Conservation (phyloP, 2,797 vertebrate genomes). For the Sebastes umbrosus region DNA sequence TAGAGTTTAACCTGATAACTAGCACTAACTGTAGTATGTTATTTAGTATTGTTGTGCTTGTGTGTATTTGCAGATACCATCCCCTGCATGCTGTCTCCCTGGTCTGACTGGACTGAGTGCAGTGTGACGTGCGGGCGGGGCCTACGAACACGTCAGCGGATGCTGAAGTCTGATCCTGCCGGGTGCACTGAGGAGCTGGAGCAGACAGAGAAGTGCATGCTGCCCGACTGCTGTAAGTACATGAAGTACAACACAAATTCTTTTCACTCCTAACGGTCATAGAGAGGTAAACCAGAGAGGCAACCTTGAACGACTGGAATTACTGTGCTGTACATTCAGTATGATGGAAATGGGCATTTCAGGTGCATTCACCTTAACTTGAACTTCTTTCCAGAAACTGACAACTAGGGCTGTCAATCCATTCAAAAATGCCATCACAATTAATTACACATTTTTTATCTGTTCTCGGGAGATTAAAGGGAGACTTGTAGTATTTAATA, state of each 20-base stretch:
- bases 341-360: background rate
- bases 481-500: too few species aligned
- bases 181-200: conserved; percentile 92
- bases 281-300: background rate
- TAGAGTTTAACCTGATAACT: background rate
- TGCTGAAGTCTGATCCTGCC: conserved; percentile 92
- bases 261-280: background rate
- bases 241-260: background rate
- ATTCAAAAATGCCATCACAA: too few species aligned
- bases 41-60: too few species aligned
- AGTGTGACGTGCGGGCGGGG: conserved; percentile 93
- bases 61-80: conserved; percentile 45
- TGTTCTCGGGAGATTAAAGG: too few species aligned
- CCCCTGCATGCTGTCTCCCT: conserved; percentile 91
- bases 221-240: conserved; percentile 93
- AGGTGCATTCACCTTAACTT: background rate
- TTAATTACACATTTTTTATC: too few species aligned
- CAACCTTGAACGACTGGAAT: background rate
- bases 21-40: background rate
- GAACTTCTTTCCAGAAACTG: background rate
- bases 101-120: conserved; percentile 96
- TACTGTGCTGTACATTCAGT: background rate
- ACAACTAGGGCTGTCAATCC: too few species aligned
- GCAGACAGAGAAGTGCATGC: conserved; percentile 95
- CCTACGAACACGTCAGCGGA: conserved; percentile 87